Percentiles rank a stretch among this genome's conserved stretches.
Conservation (phyloP, 2,113 vertebrate genomes). For the Cyanoliseus patagonus region DNA sequence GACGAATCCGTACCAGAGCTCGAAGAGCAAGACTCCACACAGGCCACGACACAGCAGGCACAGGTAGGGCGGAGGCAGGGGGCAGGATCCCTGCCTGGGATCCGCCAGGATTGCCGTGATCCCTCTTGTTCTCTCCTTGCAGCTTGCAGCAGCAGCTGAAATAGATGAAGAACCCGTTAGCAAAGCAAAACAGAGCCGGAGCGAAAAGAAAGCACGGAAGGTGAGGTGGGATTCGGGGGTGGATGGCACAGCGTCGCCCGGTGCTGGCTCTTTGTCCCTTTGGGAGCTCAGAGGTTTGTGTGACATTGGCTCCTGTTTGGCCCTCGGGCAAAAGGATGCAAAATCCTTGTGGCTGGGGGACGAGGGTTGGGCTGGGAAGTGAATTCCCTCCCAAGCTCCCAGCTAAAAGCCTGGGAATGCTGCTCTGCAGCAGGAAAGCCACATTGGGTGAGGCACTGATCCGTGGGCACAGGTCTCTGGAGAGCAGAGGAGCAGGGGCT, state of each 20-base stretch:
- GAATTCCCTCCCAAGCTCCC: background rate
- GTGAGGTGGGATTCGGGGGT: constrained; percentile 63
- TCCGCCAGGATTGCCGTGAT: background rate
- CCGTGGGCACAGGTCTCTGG: background rate
- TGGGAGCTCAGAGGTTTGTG: too few species aligned
- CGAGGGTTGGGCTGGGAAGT: background rate
- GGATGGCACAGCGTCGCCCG: background rate
- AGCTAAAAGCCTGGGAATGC: accelerated
- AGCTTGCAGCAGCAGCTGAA: constrained; percentile 97
- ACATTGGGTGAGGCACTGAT: background rate
- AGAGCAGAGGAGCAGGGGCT: background rate
- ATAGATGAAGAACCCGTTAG: constrained; percentile 98
- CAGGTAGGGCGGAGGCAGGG: constrained; percentile 74
- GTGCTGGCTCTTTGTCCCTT: background rate
- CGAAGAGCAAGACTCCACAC: constrained; percentile 96
- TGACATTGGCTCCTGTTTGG: background rate
- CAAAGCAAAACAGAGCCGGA: constrained; percentile 99
- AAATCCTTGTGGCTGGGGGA: background rate
- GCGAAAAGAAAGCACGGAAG: constrained; percentile 99
- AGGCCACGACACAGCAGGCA: constrained; percentile 94
- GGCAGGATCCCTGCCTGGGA: background rate
- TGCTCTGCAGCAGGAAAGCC: background rate
- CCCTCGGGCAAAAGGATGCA: background rate
- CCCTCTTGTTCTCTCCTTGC: background rate
- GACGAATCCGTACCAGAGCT: constrained; percentile 98